A percentile compares a stretch with the other conserved stretches of the same genome.
Conservation (phyloP, 2,888 invertebrate genomes). For the Philereme vetulata region DNA sequence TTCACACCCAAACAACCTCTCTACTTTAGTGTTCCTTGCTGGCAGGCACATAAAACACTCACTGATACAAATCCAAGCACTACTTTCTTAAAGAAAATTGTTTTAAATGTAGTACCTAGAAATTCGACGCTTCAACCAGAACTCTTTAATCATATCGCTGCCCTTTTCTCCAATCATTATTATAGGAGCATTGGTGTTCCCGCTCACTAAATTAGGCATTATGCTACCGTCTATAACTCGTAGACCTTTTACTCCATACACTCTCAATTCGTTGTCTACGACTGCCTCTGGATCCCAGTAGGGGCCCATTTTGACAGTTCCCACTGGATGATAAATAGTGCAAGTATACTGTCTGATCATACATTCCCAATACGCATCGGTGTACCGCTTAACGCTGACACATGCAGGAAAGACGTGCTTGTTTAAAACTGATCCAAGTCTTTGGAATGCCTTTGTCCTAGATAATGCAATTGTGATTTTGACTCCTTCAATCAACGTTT, state of each 20-base stretch:
- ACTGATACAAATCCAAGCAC: neutral
- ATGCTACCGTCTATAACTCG: constrained; percentile 93
- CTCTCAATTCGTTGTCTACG: constrained; percentile 90
- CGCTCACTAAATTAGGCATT: constrained; percentile 93
- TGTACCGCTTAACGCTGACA: constrained; percentile 85
- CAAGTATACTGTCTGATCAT: constrained; percentile 92
- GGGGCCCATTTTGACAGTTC: constrained; percentile 95
- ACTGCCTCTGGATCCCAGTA: constrained; percentile 93
- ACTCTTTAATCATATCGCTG: constrained; percentile 93
- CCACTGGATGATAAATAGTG: constrained; percentile 94
- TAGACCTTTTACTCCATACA: constrained; percentile 91
- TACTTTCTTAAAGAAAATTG: constrained; percentile 2
- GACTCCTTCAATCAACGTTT: constrained; percentile 92
- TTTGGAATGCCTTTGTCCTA: constrained; percentile 89
- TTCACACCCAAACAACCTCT: constrained; percentile 8
- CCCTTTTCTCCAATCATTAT: constrained; percentile 97
- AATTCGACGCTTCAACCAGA: constrained; percentile 87
- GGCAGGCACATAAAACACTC: constrained; percentile 5
- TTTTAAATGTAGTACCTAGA: constrained; percentile 69
- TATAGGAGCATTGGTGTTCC: constrained; percentile 93
- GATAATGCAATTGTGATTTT: constrained; percentile 93
- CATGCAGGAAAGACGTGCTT: constrained; percentile 91
- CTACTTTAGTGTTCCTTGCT: constrained; percentile 12
- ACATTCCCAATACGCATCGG: constrained; percentile 93
- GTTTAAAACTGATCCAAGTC: constrained; percentile 88